A percentile compares a stretch with the other conserved stretches of the same genome.
phyloP scores from a whole-genome alignment of 2,797 vertebrate species.

The Rousettus madagascariensis region DNA sequence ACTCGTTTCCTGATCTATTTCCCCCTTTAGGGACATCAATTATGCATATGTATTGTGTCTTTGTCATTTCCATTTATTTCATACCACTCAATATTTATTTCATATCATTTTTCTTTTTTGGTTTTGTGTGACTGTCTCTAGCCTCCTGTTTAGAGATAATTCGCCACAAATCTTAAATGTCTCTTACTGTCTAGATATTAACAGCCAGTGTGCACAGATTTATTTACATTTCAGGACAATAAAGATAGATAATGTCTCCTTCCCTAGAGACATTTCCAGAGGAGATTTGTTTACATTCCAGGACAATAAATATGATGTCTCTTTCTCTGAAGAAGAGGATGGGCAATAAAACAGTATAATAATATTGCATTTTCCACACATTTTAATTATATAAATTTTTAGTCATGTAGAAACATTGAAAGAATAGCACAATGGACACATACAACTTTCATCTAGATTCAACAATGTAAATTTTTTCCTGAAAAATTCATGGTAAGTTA shows the following conservation, averaged over 20 bases:
- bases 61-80: constrained; percentile 30
- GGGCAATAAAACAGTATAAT: not conserved
- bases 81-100: not conserved
- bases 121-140: not conserved
- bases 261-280: constrained; percentile 20
- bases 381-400: constrained; percentile 46
- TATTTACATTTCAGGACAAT: constrained; percentile 3
- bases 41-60: constrained; percentile 8
- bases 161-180: constrained; percentile 9
- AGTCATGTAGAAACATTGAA: not conserved
- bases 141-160: not conserved
- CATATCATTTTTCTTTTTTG: constrained; percentile 7
- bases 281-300: constrained; percentile 7
- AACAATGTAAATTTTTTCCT: constrained; percentile 21
- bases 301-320: not conserved
- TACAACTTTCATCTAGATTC: constrained; percentile 12
- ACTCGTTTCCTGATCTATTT: not conserved
- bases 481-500: constrained; percentile 28
- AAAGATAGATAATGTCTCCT: not conserved
- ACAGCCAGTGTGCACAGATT: not conserved
- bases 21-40: not conserved
- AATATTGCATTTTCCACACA: not conserved
- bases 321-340: not conserved
- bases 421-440: not conserved
- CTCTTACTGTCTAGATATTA: constrained; percentile 43